Conservation (phyloP, 2,888 invertebrate species). For the Norana najaformis region DNA sequence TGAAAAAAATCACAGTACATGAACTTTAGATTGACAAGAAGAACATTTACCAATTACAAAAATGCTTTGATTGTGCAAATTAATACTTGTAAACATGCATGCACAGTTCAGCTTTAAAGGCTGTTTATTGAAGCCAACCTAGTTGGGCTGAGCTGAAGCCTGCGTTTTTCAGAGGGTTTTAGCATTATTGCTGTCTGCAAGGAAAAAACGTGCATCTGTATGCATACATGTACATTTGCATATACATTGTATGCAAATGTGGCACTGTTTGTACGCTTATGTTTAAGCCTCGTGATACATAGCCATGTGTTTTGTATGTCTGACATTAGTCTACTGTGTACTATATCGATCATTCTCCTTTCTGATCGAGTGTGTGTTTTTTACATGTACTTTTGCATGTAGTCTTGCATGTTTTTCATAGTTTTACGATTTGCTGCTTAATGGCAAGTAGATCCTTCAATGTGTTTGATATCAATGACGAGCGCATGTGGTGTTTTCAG, state of each 20-base stretch:
- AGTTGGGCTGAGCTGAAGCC: background rate
- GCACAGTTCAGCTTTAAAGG: too few species aligned
- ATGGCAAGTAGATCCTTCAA: background rate
- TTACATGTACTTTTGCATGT: background rate
- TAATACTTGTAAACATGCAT: too few species aligned
- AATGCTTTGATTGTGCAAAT: too few species aligned
- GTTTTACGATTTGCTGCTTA: background rate
- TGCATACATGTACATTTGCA: background rate
- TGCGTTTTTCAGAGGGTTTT: background rate
- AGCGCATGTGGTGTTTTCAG: background rate
- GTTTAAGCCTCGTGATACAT: background rate
- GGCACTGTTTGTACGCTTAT: background rate
- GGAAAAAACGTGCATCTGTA: background rate
- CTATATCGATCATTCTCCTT: background rate
- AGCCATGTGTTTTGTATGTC: background rate
- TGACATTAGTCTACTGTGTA: background rate
- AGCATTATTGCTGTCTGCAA: background rate
- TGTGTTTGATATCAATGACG: background rate
- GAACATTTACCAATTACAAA: too few species aligned
- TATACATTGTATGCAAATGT: background rate
- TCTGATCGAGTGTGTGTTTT: background rate
- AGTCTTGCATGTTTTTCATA: slow-evolving; percentile 13
- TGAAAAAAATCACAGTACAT: too few species aligned
- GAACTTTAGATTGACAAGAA: too few species aligned
- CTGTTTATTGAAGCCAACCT: too few species aligned